A percentile compares a stretch with the other conserved stretches of the same genome.
phyloP scores from a whole-genome alignment of 2,113 vertebrate species.

The Suncus etruscus region DNA sequence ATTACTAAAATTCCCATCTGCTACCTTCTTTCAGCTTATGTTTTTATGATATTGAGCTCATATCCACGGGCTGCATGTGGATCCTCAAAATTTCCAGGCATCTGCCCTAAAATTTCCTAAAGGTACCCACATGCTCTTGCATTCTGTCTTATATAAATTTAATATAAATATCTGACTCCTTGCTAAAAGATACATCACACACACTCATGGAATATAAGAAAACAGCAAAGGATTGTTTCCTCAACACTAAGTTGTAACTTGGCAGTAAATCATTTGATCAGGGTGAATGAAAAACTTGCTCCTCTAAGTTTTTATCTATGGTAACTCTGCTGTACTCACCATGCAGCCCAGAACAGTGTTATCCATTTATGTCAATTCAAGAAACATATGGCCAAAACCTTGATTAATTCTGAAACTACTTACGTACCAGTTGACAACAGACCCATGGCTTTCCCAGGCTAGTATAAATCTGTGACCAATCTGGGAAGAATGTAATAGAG shows the following conservation, averaged over 20 bases:
- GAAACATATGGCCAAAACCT: no score
- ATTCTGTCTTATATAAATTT: neutral
- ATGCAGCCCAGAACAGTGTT: no score
- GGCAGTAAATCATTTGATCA: neutral
- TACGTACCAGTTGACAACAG: no score
- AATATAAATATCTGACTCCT: neutral
- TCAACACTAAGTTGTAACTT: neutral
- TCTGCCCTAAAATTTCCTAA: neutral
- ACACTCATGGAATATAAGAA: neutral
- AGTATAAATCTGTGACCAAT: no score
- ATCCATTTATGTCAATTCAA: no score
- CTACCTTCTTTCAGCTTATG: neutral
- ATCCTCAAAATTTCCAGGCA: neutral
- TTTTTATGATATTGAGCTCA: neutral
- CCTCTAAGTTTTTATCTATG: neutral
- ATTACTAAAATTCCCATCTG: neutral
- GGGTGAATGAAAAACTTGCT: rapidly evolving
- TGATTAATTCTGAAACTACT: no score
- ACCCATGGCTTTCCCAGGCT: no score
- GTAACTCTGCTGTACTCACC: no score
- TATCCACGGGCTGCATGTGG: neutral
- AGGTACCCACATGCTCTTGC: rapidly evolving
- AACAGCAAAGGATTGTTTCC: neutral
- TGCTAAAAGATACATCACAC: neutral
- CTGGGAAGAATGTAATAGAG: no score